Evolutionary conservation across 2,113 vertebrate genomes (phyloP), one percentile per base, ranked within the genome.

Genomic region (Hemichromis elongatus): DNA sequence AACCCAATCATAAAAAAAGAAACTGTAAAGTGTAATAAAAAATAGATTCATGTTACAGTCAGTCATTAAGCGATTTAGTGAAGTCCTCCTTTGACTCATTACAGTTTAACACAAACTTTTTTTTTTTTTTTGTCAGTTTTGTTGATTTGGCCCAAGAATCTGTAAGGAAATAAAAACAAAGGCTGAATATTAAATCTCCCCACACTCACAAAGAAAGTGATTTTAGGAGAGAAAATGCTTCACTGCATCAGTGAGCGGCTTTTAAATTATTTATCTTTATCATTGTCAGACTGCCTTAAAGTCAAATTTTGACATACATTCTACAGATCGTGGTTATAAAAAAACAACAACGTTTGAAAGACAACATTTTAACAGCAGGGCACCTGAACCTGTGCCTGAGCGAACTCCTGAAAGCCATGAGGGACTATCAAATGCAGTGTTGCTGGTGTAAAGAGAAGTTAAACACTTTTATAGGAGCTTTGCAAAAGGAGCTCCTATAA

Each of bases 1-100:
- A 92, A 86, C 54, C 73, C 47, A 90, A 82, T 59, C 28, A 80
- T 90, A 89, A 92, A 90, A 91, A 81, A 80, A 77, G 57, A 88
- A 59, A 47, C 89, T 78, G 88, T 73, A 89, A 85, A 68, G 82
- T 81, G 45, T 83, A 87, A 75, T 79, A 90, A 85, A 90, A 80
- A 56, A 80, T 40, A 83, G 45, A 84, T 88, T 79, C 28, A 42
- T 37, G 70, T 42, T 52, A 53, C 54, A 85, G 80, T 78, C 87
- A 82, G 70, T 75, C 70, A 75, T 75, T 50, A n/a, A 52, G 3
- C 4, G 45, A 50, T 75, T 52, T 75, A 16, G 18, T 30, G n/a
- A 75, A 30, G 40, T 73, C 66, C 68, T 75, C 12, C 24, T 75
- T 47, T 61, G 6, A 50, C 45, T 52, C 9, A 3, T 30, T 73